phyloP scores from a whole-genome alignment of 2,888 invertebrate species.

The Hoplodrina ambigua region DNA sequence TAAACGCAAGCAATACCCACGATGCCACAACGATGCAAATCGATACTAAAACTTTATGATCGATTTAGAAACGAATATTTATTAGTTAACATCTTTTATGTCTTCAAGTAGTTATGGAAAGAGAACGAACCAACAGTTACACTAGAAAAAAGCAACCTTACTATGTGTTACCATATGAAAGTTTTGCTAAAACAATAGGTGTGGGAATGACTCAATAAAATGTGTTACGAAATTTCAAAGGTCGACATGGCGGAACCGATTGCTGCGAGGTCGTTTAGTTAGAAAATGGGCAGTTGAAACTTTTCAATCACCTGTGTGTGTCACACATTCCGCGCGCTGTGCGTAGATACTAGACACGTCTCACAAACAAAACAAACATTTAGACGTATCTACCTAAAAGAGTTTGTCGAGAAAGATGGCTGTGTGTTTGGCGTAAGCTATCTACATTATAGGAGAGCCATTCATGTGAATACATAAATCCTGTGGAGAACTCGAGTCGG shows the following conservation, averaged over 20 bases:
- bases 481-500: background rate
- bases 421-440: conserved; percentile 5
- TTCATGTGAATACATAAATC: conserved; percentile 33
- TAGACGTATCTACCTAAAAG: background rate
- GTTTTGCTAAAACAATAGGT: conserved; percentile 56
- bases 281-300: conserved; percentile 54
- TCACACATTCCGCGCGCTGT: conserved; percentile 39
- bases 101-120: conserved; percentile 10
- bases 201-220: conserved; percentile 52
- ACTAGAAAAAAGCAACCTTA: conserved; percentile 11
- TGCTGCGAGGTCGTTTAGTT: conserved; percentile 61
- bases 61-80: conserved; percentile 25
- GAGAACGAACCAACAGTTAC: conserved; percentile 1
- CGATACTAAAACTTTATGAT: conserved; percentile 38
- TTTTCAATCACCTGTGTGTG: conserved; percentile 58
- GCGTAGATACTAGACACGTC: conserved; percentile 11
- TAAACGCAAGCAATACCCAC: conserved; percentile 43
- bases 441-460: conserved; percentile 10
- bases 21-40: conserved; percentile 34
- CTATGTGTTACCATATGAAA: conserved; percentile 32
- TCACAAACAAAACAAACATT: conserved; percentile 30
- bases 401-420: conserved; percentile 31
- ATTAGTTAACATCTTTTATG: conserved; percentile 16
- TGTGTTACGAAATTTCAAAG: conserved; percentile 66
- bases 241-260: conserved; percentile 66